These are phyloP conservation scores for Lithophane socia DNA, from an alignment of 2,888 invertebrate species.

Conservation along the genomic window DNA sequence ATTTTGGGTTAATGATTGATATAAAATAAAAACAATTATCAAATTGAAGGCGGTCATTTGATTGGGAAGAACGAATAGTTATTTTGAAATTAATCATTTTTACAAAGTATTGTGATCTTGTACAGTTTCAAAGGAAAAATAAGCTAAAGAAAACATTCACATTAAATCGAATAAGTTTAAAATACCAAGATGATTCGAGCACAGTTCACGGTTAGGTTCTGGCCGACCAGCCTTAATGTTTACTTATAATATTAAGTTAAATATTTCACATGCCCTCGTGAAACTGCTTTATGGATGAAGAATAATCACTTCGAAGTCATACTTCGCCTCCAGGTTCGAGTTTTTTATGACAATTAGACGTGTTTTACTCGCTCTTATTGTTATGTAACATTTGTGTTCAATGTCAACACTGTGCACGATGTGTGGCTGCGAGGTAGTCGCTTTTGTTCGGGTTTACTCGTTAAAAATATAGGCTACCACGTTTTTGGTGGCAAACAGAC, in stretches of 20 bases:
- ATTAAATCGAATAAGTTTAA: conserved; percentile 12
- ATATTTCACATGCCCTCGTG: conserved; percentile 89
- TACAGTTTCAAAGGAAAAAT: not conserved
- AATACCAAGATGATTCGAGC: conserved; percentile 75
- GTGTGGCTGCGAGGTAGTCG: conserved; percentile 73
- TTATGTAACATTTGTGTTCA: conserved; percentile 81
- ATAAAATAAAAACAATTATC: not conserved
- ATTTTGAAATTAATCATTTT: not conserved
- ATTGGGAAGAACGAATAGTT: not conserved
- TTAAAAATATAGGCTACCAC: conserved; percentile 89
- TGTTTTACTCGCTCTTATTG: conserved; percentile 87
- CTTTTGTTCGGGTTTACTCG: conserved; percentile 83
- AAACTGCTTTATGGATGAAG: conserved; percentile 89
- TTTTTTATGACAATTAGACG: conserved; percentile 90
- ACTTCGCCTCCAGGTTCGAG: conserved; percentile 81
- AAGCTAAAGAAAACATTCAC: not conserved
- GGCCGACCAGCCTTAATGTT: conserved; percentile 81
- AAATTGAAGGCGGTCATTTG: not conserved
- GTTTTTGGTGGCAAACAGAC: conserved; percentile 81
- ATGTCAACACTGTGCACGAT: conserved; percentile 79
- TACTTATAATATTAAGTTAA: conserved; percentile 90
- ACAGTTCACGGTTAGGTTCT: conserved; percentile 67
- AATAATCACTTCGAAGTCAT: conserved; percentile 89
- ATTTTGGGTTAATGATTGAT: not conserved
- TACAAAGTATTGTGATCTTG: not conserved